phyloP scores from a whole-genome alignment of 1,140 invertebrate genomes.

The Apis dorsata region DNA sequence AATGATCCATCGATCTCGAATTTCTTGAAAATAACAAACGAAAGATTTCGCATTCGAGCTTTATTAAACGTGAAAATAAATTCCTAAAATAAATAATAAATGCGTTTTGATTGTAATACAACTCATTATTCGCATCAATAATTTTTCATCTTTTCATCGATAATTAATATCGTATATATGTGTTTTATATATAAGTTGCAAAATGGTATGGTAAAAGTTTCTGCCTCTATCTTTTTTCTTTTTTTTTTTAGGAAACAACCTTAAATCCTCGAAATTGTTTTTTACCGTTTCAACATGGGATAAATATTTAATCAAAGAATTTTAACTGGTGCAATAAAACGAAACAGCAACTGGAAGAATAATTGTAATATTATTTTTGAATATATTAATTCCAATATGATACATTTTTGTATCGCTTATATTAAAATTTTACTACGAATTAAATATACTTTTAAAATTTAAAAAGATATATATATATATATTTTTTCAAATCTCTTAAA shows the following conservation, averaged over 20 bases:
- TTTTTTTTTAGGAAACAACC: neutral
- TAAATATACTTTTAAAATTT: too few species aligned
- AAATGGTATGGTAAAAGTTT: neutral
- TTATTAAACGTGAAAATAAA: slow-evolving; percentile 19
- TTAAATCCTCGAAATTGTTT: neutral
- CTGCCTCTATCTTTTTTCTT: neutral
- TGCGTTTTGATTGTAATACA: neutral
- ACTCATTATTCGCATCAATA: slow-evolving; percentile 23
- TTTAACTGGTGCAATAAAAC: neutral
- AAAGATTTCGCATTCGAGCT: neutral
- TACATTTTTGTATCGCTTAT: too few species aligned
- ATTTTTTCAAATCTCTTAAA: too few species aligned
- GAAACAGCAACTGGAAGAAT: neutral
- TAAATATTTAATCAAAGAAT: neutral
- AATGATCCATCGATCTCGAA: neutral
- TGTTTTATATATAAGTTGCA: neutral
- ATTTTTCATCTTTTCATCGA: neutral
- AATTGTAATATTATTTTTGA: too few species aligned
- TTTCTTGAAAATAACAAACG: neutral
- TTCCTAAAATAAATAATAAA: neutral
- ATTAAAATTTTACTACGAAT: too few species aligned
- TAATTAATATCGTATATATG: slow-evolving; percentile 1
- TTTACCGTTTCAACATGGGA: neutral
- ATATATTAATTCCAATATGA: too few species aligned
- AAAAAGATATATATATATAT: too few species aligned